A percentile compares a stretch with the other conserved stretches of the same genome.
Evolutionary conservation across 23 tunicate species (phyloP).

Genomic region (Ascidia mentula): DNA sequence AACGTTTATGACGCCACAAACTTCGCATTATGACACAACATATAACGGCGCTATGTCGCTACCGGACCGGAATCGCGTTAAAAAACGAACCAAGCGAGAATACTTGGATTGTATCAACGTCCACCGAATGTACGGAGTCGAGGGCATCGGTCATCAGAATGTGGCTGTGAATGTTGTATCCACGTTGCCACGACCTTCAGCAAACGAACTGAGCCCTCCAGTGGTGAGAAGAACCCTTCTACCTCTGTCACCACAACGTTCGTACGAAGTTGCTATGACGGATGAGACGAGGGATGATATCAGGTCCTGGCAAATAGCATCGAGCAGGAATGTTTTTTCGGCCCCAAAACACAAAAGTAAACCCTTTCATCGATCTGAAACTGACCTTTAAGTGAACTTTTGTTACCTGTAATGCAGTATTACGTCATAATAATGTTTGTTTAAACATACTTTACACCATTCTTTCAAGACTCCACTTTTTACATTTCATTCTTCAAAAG

Average conservation of each 20-base stretch:
- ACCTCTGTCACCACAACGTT: background rate
- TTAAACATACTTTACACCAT: no score
- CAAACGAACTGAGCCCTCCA: background rate
- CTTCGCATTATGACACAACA: background rate
- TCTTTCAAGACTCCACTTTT: no score
- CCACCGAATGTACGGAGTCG: background rate
- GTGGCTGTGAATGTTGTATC: background rate
- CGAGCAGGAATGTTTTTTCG: background rate
- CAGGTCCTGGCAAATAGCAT: background rate
- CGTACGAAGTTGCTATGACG: background rate
- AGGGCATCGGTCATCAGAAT: background rate
- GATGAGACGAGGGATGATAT: background rate
- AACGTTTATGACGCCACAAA: background rate
- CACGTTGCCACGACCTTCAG: background rate
- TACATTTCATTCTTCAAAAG: no score
- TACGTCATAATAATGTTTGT: background rate
- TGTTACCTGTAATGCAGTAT: background rate
- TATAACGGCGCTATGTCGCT: background rate
- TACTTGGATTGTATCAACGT: background rate
- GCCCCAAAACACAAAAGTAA: background rate
- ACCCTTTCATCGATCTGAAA: background rate
- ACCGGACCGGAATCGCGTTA: background rate
- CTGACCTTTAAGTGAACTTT: background rate
- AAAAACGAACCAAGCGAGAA: background rate
- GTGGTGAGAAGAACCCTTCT: background rate